Base-by-base conservation (phyloP, 2,113 vertebrate genomes). In the Anas platyrhynchos region DNA sequence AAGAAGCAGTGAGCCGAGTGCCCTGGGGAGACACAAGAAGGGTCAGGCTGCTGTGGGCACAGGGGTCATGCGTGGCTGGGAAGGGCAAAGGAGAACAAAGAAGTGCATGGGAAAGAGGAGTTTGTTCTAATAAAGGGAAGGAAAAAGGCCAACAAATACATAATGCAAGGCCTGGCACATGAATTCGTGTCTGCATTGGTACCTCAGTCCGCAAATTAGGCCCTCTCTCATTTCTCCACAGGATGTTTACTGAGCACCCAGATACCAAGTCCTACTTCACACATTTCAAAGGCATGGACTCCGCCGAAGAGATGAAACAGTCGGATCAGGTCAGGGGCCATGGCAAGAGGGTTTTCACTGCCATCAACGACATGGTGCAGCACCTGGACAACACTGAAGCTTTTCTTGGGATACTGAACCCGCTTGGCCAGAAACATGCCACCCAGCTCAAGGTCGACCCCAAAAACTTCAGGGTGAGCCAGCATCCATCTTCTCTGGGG, bases 281-380 rank as follows among this genome's bases (percentile, higher is more conserved):
- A 31, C 96, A 97, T 69, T 97, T 97, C 84, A 95, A 92, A 87
- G 95, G 96, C 54, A 96, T 97, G 96, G 96, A 91, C 91, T 94
- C 93, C 2, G 91, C 93, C 0, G 93, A 97, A 72, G 96, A 97
- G 52, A 96, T 94, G 94, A 96, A 94, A 71, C 91, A 96, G 78
- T 96, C 96, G 2, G 96, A 96, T 38, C 96, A 97, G 38, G 50
- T 96, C 95, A 95, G 78, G 58, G 92, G 92, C 83, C 96, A 96
- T 0, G 95, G 94, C 81, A 97, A 97, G 92, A 96, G 22, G 74
- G 96, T 97, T 87, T 94, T 97, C 74, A 63, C 58, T 1, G 66
- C 96, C 83, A 95, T 96, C 86, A 97, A 97, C 0, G 92, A 97
- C 81, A 95, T 96, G 95, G 93, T 96, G 94, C 96, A 97, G 74